Percentiles rank a stretch among this genome's conserved stretches.
These are phyloP conservation scores for Neodontobutis hainanensis DNA, from an alignment of 2,113 vertebrate genomes.

Conservation along the genomic window DNA sequence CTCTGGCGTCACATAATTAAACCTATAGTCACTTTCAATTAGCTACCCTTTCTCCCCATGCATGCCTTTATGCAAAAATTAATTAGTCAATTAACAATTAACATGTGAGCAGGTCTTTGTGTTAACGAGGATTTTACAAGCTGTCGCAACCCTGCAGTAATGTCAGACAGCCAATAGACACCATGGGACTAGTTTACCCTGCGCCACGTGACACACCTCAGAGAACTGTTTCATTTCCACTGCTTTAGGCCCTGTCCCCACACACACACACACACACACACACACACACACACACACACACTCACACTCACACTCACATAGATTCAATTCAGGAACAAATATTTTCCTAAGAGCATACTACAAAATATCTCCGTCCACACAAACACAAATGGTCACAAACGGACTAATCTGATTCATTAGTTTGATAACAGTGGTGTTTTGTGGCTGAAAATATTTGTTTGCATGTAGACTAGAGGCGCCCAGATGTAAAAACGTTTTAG, in stretches of 20 bases:
- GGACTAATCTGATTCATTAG: conserved; percentile 14
- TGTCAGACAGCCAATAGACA: conserved; percentile 76
- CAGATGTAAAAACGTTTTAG: too few species aligned
- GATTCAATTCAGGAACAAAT: too few species aligned
- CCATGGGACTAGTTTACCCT: conserved; percentile 74
- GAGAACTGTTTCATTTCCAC: neutral
- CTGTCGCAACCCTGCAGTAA: conserved; percentile 81
- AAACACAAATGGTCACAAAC: conserved; percentile 6
- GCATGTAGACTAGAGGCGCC: too few species aligned
- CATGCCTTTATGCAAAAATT: conserved; percentile 83
- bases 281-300: conserved; percentile 5
- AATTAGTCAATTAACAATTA: conserved; percentile 89
- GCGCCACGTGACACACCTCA: conserved; percentile 11
- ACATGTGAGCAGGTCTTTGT: conserved; percentile 86
- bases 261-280: conserved; percentile 6
- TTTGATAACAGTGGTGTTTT: too few species aligned
- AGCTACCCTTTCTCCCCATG: conserved; percentile 73
- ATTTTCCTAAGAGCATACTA: too few species aligned
- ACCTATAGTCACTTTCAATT: conserved; percentile 87
- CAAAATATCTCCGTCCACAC: neutral
- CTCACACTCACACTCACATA: conserved; percentile 4
- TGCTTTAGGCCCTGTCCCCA: conserved; percentile 23
- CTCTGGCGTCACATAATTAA: conserved; percentile 79
- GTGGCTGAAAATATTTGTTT: too few species aligned
- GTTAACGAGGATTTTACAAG: conserved; percentile 87